A percentile compares a stretch with the other conserved stretches of the same genome.
phyloP scores from a whole-genome alignment of 1,140 invertebrate genomes.

The Lepidostoma basale region DNA sequence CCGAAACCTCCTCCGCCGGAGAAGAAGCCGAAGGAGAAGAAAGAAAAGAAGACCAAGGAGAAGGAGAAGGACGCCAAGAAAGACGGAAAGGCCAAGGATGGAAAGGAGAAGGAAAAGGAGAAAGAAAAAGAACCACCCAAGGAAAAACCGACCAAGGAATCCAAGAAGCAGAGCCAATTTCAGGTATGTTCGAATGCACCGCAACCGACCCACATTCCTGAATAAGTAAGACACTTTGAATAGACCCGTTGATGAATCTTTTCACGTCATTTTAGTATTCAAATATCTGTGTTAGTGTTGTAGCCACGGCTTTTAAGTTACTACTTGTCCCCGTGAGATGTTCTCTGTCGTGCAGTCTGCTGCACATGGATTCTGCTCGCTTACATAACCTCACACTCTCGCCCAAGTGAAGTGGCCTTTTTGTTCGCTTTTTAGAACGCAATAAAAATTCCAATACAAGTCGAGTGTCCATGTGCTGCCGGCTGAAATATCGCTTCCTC shows the following conservation, averaged over 20 bases:
- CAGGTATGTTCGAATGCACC: conserved; percentile 56
- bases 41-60: conserved; percentile 70
- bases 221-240: conserved; percentile 18
- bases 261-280: neutral
- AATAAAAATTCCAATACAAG: no score
- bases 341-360: neutral
- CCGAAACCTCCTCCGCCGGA: conserved; percentile 72
- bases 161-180: conserved; percentile 68
- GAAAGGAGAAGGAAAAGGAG: conserved; percentile 59
- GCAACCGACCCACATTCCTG: neutral
- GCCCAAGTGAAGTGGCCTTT: neutral
- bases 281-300: conserved; percentile 15
- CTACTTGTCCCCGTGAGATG: neutral
- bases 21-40: conserved; percentile 76
- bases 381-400: neutral
- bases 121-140: conserved; percentile 61
- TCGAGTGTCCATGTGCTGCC: conserved; percentile 3
- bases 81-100: conserved; percentile 64
- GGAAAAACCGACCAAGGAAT: conserved; percentile 64
- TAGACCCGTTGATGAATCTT: conserved; percentile 10
- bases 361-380: neutral
- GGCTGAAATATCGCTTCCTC: neutral
- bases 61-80: conserved; percentile 65
- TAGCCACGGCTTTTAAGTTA: neutral
- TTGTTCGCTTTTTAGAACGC: neutral